These are phyloP conservation scores for Coranthus polyacanthus DNA, from an alignment of 2,797 vertebrate species.

Conservation along the genomic window DNA sequence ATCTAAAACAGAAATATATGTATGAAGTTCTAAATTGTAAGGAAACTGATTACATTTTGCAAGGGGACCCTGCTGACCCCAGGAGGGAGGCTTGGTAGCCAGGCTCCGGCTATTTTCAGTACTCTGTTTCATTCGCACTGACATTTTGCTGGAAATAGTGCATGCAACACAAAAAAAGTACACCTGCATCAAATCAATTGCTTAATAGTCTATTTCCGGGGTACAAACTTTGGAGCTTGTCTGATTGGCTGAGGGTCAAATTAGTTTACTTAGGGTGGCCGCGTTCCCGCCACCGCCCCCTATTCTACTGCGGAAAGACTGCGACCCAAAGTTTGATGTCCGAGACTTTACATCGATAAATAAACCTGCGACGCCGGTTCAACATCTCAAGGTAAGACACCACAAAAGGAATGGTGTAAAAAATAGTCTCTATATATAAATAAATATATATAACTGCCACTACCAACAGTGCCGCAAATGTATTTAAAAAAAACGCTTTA, in stretches of 20 bases:
- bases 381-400: slow-evolving; percentile 73
- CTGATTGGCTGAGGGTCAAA: slow-evolving; percentile 75
- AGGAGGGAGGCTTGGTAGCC: too few relatives aligned
- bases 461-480: background rate
- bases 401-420: background rate
- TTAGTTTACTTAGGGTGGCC: slow-evolving; percentile 76
- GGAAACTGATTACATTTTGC: too few relatives aligned
- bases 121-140: background rate
- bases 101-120: background rate
- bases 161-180: background rate
- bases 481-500: background rate
- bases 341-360: slow-evolving; percentile 58
- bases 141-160: background rate
- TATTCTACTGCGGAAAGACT: slow-evolving; percentile 39
- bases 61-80: background rate
- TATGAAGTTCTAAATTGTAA: too few relatives aligned
- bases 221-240: slow-evolving; percentile 1
- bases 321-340: slow-evolving; percentile 58
- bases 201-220: slow-evolving; percentile 41
- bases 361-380: slow-evolving; percentile 41
- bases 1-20: background rate
- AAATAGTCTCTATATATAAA: too few relatives aligned
- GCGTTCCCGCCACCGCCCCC: slow-evolving; percentile 74
- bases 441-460: background rate
- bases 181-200: slow-evolving; percentile 71